Base-by-base conservation (phyloP, 2,888 invertebrate species). In the Synanthedon myopaeformis region DNA sequence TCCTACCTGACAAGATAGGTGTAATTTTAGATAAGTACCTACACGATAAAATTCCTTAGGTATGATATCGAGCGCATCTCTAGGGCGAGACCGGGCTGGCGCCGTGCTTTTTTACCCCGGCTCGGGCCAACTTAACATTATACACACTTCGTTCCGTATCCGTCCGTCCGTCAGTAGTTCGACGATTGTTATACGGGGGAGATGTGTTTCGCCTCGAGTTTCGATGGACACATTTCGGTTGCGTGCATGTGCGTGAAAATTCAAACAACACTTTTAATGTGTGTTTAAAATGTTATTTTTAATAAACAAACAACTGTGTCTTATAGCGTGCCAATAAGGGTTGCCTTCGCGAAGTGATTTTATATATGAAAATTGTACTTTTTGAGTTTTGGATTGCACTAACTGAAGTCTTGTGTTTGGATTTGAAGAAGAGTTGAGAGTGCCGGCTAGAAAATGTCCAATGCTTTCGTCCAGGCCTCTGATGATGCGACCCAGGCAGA, bases 91-190 rank as follows among this genome's bases (percentile, higher is more conserved):
- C 83, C 66, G 70, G 72, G 69, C 70, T 87, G 87, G 87, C 87
- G 87, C 87, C 86, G 82, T 67, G 74, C 81, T 83, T 85, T 85
- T 85, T 86, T 83, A 82, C 83, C 82, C 83, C 72, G 78, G 69
- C 66, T 65, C 69, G 66, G 62, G 70, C 76, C 76, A 78, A 77
- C 70, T 74, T 74, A 74, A 70, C 64, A 70, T 64, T 65, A 68
- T 69, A 67, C 62, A 67, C 62, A 61, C 57, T 60, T 64, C 66
- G 70, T 64, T 65, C 63, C 19, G 35, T 35, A 35, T 35, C 35
- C 35, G 35, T 35, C 35, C 35, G 35, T 35, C 35, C 49, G 51
- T 51, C 51, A 41, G 86, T 86, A 70, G 76, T 74, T 69, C 74
- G 71, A 70, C 63, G 66, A 63, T 65, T 67, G 70, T 70, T 66